These are phyloP conservation scores for Elegia similella DNA, from an alignment of 2,888 invertebrate genomes.

Conservation along the genomic window DNA sequence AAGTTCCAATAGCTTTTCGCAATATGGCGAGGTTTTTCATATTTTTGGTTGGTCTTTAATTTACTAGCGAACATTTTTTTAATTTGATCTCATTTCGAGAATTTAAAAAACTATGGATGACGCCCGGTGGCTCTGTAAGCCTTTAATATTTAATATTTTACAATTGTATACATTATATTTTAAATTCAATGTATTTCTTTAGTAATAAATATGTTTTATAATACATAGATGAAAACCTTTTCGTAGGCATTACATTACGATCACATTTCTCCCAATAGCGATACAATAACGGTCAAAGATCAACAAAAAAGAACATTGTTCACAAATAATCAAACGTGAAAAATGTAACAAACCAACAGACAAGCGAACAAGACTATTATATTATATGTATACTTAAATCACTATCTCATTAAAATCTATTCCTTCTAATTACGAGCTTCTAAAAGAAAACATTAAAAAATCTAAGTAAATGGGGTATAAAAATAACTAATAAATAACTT, in stretches of 20 bases:
- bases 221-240: too few relatives aligned
- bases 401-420: constrained; percentile 39
- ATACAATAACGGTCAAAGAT: constrained; percentile 36
- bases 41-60: too few relatives aligned
- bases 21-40: too few relatives aligned
- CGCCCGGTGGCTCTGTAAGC: too few relatives aligned
- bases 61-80: too few relatives aligned
- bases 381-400: constrained; percentile 39
- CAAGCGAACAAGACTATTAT: constrained; percentile 43
- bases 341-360: constrained; percentile 39
- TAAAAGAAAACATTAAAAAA: constrained; percentile 25
- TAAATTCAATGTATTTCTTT: too few relatives aligned
- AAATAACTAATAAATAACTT: constrained; percentile 24
- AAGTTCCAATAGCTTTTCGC: too few relatives aligned
- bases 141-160: too few relatives aligned
- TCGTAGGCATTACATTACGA: not conserved
- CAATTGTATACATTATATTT: too few relatives aligned
- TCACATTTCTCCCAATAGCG: constrained; percentile 30
- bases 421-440: constrained; percentile 39
- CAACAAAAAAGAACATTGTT: constrained; percentile 37
- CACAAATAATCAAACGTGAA: constrained; percentile 25
- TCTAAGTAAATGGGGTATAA: constrained; percentile 34
- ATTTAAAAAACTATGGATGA: too few relatives aligned
- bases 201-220: too few relatives aligned
- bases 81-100: too few relatives aligned